Evolutionary conservation across 2,888 invertebrate genomes (phyloP).

Genomic region (Agrochola circellaris): DNA sequence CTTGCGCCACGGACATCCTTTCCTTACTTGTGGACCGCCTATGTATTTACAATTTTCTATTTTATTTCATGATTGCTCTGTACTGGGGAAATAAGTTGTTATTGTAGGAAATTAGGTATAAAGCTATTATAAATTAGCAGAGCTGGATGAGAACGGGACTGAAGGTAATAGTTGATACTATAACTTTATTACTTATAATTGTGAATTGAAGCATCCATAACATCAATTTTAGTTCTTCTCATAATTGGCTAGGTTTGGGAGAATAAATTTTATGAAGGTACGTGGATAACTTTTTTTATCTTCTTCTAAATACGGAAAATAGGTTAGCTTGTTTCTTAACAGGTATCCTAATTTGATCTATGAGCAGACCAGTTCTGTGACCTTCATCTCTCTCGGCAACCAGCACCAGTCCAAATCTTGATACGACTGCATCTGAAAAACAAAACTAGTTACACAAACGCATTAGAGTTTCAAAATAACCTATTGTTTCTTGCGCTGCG

Average conservation of each 20-base stretch:
- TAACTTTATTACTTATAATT: conserved; percentile 17
- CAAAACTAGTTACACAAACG: conserved; percentile 53
- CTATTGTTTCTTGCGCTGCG: conserved; percentile 62
- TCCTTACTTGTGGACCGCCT: background rate
- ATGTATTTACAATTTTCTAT: conserved; percentile 20
- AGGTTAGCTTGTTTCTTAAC: conserved; percentile 38
- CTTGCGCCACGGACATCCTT: conserved; percentile 19
- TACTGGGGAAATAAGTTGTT: conserved; percentile 20
- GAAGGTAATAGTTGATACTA: background rate
- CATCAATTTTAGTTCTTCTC: conserved; percentile 6
- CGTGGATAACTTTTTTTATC: conserved; percentile 5
- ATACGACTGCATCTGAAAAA: conserved; percentile 47
- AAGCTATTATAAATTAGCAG: background rate
- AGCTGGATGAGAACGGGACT: background rate
- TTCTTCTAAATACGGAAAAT: conserved; percentile 43
- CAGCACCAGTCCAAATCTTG: conserved; percentile 38
- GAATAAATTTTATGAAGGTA: background rate
- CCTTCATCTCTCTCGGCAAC: conserved; percentile 40
- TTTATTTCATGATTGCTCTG: conserved; percentile 29
- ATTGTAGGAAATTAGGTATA: conserved; percentile 34
- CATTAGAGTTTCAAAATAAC: conserved; percentile 62
- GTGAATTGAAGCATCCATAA: background rate
- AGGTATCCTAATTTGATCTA: conserved; percentile 42
- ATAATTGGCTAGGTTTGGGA: background rate
- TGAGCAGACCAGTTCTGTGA: conserved; percentile 46